These are phyloP conservation scores for Chrysemys picta DNA, from an alignment of 2,113 vertebrate genomes.

Conservation along the genomic window DNA sequence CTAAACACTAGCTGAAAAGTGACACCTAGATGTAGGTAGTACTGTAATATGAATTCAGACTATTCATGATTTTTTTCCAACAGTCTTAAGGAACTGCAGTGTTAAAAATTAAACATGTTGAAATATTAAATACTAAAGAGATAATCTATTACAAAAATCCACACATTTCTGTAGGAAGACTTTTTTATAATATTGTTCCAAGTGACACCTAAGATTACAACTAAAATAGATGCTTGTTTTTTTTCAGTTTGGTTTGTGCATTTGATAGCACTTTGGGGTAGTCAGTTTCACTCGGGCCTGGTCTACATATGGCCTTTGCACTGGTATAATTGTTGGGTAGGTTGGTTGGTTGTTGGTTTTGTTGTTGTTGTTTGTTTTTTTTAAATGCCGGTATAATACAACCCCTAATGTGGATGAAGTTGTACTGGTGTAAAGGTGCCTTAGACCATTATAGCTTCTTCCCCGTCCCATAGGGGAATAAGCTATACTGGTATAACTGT, in stretches of 20 bases:
- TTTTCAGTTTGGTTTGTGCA: accelerated
- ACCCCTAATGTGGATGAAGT: neutral
- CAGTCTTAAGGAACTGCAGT: neutral
- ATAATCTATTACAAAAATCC: neutral
- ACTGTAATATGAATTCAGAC: neutral
- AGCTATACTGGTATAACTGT: too few relatives aligned
- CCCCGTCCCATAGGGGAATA: too few relatives aligned
- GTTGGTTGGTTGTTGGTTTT: too few relatives aligned
- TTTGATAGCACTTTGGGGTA: neutral
- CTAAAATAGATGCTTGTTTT: neutral
- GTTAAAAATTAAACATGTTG: neutral
- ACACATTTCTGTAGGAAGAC: neutral
- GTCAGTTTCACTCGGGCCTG: neutral
- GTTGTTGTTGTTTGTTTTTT: too few relatives aligned
- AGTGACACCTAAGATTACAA: neutral
- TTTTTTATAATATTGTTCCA: neutral
- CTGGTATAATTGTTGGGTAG: neutral
- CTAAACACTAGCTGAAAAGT: neutral
- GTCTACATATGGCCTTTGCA: neutral
- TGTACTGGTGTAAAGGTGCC: neutral
- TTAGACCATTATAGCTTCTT: neutral
- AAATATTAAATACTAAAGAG: neutral
- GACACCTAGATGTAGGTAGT: neutral
- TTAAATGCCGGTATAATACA: neutral
- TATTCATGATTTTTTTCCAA: neutral